Conservation (phyloP, 2,797 vertebrate species). For the Acipenser oxyrinchus region DNA sequence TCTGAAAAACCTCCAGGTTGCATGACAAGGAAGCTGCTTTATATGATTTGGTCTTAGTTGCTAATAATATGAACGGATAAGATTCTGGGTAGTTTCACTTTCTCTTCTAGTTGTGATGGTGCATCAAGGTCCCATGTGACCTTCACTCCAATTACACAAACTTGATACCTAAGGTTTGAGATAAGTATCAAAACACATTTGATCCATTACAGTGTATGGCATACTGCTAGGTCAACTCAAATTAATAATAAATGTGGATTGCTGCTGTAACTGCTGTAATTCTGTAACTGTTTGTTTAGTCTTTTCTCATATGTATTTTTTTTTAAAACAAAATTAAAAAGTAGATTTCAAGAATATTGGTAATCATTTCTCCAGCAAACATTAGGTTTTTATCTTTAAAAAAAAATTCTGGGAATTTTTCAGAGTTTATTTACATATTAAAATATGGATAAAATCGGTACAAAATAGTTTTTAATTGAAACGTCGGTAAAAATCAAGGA, state of each 20-base stretch:
- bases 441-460: too few relatives aligned
- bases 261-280: constrained; percentile 16
- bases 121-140: constrained; percentile 6
- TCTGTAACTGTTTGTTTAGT: constrained; percentile 18
- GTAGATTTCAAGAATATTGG: constrained; percentile 1
- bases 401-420: too few relatives aligned
- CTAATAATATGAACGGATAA: constrained; percentile 2
- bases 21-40: not conserved
- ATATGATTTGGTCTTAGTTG: not conserved
- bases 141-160: constrained; percentile 16
- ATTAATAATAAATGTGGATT: constrained; percentile 21
- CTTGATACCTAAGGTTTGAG: constrained; percentile 12
- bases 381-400: too few relatives aligned
- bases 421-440: too few relatives aligned
- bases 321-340: not conserved
- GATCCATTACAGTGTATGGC: constrained; percentile 9
- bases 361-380: not conserved
- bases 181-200: constrained; percentile 15
- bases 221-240: constrained; percentile 6
- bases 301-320: constrained; percentile 8
- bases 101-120: constrained; percentile 11
- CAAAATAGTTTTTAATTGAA: too few relatives aligned
- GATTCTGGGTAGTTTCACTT: not conserved
- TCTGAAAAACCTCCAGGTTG: not conserved
- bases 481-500: too few relatives aligned